A percentile compares a stretch with the other conserved stretches of the same genome.
Conservation (phyloP, 2,113 vertebrate species). For the Chamaea fasciata region DNA sequence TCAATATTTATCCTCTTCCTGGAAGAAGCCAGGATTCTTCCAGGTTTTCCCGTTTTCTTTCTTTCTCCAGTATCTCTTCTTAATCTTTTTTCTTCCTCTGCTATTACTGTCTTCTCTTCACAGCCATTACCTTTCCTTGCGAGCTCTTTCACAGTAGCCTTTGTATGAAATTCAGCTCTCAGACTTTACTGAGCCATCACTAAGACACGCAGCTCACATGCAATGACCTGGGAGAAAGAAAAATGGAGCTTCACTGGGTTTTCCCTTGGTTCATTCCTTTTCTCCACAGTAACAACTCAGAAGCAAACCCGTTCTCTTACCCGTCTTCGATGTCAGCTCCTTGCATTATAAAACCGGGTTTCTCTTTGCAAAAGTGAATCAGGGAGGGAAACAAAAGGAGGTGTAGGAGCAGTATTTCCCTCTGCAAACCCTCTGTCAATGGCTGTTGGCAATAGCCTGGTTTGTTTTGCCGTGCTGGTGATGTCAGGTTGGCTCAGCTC, state of each 20-base stretch:
- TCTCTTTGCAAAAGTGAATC: background rate
- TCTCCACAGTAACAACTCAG: background rate
- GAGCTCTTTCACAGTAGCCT: background rate
- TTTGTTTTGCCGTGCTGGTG: background rate
- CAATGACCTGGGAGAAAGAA: background rate
- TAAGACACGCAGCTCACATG: background rate
- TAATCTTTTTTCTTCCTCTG: background rate
- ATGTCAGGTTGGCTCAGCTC: constrained; percentile 17
- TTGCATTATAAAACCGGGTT: background rate
- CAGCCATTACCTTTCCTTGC: background rate
- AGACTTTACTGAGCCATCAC: background rate
- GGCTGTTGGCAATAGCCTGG: background rate
- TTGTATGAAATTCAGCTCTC: background rate
- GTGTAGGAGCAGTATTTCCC: background rate
- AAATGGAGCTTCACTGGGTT: background rate
- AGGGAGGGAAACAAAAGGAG: background rate
- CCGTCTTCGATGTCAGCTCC: background rate
- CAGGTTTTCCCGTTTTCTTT: background rate
- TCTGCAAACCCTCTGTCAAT: background rate
- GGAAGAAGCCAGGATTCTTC: background rate
- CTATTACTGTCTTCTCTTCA: background rate
- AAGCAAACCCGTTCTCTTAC: background rate
- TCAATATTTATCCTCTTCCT: background rate
- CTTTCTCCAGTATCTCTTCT: background rate
- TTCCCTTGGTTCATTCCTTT: background rate